phyloP scores from a whole-genome alignment of 2,888 invertebrate species.

The Byasa hedistus region DNA sequence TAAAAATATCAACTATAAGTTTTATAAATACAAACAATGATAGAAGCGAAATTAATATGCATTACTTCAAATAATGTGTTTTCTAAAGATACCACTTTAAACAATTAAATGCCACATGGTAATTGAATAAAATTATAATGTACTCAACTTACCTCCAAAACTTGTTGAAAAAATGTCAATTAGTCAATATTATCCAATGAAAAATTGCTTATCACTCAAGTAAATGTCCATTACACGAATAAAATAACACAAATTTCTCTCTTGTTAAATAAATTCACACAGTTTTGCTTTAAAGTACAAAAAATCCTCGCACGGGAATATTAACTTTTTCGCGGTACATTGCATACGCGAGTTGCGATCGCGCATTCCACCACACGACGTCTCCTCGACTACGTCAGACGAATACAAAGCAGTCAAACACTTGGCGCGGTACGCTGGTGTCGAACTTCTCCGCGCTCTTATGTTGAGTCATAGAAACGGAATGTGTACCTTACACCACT shows the following conservation, averaged over 20 bases:
- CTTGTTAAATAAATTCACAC: constrained; percentile 58
- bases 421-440: constrained; percentile 32
- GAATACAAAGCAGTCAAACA: constrained; percentile 64
- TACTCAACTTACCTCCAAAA: constrained; percentile 49
- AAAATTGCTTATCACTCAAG: constrained; percentile 47
- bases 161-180: constrained; percentile 36
- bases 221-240: constrained; percentile 53
- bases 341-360: constrained; percentile 55
- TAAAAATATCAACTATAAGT: neutral
- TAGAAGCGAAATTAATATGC: neutral
- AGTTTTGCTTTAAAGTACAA: constrained; percentile 59
- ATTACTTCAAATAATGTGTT: neutral
- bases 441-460: constrained; percentile 2
- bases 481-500: constrained; percentile 12
- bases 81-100: neutral
- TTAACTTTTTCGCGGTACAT: constrained; percentile 64
- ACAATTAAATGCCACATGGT: neutral
- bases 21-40: neutral
- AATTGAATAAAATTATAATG: constrained; percentile 6
- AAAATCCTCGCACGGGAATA: constrained; percentile 61
- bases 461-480: constrained; percentile 32
- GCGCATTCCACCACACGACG: constrained; percentile 58
- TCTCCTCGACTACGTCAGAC: constrained; percentile 59
- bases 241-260: constrained; percentile 60
- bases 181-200: constrained; percentile 51